Evolutionary conservation across 1,140 invertebrate species (phyloP).

Genomic region (silkworm (Bombyx mori)): DNA sequence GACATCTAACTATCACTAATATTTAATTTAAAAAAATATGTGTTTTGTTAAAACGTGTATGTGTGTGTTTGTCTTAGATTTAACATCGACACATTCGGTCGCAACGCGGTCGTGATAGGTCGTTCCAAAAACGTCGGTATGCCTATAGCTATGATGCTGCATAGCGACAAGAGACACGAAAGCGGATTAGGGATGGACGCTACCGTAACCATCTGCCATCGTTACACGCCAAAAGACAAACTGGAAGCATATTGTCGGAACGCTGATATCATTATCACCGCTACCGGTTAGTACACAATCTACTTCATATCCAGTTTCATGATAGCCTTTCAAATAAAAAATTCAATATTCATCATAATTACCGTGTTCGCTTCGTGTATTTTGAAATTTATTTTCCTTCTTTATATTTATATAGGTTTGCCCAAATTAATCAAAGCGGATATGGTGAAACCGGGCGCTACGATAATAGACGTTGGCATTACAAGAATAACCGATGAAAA

Average conservation of each 20-base stretch:
- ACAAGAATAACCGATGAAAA: conserved; percentile 77
- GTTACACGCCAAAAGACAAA: conserved; percentile 85
- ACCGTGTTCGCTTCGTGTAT: background rate
- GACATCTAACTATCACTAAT: too few relatives aligned
- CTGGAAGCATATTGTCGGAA: conserved; percentile 77
- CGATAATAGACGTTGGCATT: conserved; percentile 91
- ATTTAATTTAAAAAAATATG: background rate
- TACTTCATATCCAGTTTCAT: background rate
- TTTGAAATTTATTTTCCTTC: conserved; percentile 1
- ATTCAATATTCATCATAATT: background rate
- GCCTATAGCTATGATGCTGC: conserved; percentile 86
- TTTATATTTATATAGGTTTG: conserved; percentile 72
- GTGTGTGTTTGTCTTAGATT: conserved; percentile 68
- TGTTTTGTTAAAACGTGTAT: background rate
- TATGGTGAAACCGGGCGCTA: conserved; percentile 91
- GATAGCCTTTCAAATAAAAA: background rate
- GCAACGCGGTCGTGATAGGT: conserved; percentile 90
- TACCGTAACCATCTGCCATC: conserved; percentile 90
- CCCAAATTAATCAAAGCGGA: conserved; percentile 85
- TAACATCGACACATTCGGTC: conserved; percentile 83
- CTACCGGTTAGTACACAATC: conserved; percentile 73
- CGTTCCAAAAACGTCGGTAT: conserved; percentile 92
- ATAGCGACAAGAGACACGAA: conserved; percentile 80
- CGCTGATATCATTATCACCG: conserved; percentile 88
- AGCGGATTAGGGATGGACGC: conserved; percentile 79